phyloP scores from a whole-genome alignment of 2,888 invertebrate species.

The Copidosoma aretas region DNA sequence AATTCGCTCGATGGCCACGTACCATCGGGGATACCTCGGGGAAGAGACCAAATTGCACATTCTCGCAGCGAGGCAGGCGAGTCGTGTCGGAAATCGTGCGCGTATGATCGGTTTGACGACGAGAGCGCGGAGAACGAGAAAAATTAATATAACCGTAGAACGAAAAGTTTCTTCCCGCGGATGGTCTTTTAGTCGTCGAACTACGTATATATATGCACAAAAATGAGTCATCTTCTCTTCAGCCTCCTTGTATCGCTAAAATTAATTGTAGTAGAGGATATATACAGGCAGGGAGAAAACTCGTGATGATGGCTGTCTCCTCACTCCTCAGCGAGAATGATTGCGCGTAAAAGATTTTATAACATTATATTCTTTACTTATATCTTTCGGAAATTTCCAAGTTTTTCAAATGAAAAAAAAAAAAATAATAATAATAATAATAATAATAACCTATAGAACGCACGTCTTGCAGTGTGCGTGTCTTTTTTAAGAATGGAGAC shows the following conservation, averaged over 20 bases:
- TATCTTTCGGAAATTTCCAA: constrained; percentile 12
- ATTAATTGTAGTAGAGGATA: constrained; percentile 4
- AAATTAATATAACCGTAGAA: background rate
- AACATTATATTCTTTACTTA: constrained; percentile 24
- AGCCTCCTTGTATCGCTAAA: constrained; percentile 20
- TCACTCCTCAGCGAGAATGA: constrained; percentile 21
- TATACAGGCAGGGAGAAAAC: constrained; percentile 20
- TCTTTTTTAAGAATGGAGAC: constrained; percentile 32
- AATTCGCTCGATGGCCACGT: constrained; percentile 63
- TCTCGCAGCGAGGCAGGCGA: constrained; percentile 35
- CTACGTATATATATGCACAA: constrained; percentile 25
- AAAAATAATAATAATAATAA: no score
- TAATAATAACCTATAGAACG: no score
- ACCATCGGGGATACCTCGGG: constrained; percentile 54
- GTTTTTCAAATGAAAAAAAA: no score
- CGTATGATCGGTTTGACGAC: background rate
- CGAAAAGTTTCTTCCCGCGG: constrained; percentile 15
- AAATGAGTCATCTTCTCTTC: constrained; percentile 25
- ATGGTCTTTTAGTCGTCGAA: constrained; percentile 17
- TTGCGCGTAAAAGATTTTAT: constrained; percentile 32
- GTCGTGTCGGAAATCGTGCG: constrained; percentile 8
- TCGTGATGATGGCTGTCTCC: constrained; percentile 26
- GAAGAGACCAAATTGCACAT: constrained; percentile 52
- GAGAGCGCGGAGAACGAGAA: background rate
- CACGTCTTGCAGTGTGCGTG: constrained; percentile 20